A percentile compares a stretch with the other conserved stretches of the same genome.
phyloP scores from a whole-genome alignment of 2,888 invertebrate species.

The Biston stratarius region DNA sequence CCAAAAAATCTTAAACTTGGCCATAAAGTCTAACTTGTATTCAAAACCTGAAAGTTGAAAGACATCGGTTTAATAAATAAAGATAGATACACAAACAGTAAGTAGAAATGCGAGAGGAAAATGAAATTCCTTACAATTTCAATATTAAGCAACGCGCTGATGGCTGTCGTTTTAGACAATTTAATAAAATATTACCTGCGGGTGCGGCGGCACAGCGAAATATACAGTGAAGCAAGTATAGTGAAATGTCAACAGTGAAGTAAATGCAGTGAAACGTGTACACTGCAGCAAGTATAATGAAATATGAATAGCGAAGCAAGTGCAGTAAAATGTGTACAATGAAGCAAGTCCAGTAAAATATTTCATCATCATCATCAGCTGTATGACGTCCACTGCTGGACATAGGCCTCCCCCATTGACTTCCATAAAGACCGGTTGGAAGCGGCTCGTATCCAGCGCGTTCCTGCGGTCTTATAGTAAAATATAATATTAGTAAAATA shows the following conservation, averaged over 20 bases:
- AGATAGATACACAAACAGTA: conserved; percentile 25
- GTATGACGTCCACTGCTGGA: too few species aligned
- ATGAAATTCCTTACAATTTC: conserved; percentile 52
- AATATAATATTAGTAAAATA: too few species aligned
- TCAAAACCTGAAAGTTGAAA: conserved; percentile 3
- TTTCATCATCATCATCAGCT: too few species aligned
- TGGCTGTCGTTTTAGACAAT: conserved; percentile 51
- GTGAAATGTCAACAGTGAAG: neutral
- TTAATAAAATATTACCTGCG: conserved; percentile 48
- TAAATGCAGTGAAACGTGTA: neutral
- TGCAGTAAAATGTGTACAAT: too few species aligned
- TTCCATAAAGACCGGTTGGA: too few species aligned
- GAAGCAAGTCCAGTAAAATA: too few species aligned
- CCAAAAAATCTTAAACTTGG: too few species aligned
- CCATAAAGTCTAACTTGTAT: neutral
- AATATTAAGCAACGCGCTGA: conserved; percentile 52
- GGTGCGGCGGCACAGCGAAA: neutral
- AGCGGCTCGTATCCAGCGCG: too few species aligned
- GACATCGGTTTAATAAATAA: conserved; percentile 24
- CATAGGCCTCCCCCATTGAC: too few species aligned
- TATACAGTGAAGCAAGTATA: neutral
- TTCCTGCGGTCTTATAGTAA: too few species aligned
- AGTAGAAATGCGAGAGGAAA: conserved; percentile 27
- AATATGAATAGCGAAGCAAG: too few species aligned
- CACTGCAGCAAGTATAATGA: too few species aligned